phyloP scores from a whole-genome alignment of 2,797 vertebrate genomes.

The Chiroxiphia lanceolata region DNA sequence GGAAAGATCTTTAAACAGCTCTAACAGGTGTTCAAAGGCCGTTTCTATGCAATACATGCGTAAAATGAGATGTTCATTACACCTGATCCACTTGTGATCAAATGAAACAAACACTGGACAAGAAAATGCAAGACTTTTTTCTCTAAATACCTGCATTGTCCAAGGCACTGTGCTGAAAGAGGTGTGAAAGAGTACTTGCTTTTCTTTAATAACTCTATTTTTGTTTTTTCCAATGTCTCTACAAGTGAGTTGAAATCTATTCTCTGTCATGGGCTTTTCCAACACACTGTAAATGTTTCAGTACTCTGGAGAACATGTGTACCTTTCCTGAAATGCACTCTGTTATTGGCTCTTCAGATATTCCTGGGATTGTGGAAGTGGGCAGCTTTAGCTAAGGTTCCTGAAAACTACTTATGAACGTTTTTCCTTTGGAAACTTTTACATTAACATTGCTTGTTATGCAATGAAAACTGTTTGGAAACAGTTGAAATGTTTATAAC shows the following conservation, averaged over 20 bases:
- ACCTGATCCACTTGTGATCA: not conserved
- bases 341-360: constrained; percentile 8
- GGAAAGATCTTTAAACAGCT: not conserved
- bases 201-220: not conserved
- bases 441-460: not conserved
- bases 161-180: not conserved
- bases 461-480: constrained; percentile 6
- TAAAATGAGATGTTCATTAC: constrained; percentile 4
- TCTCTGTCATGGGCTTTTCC: constrained; percentile 24
- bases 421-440: constrained; percentile 30
- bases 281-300: not conserved
- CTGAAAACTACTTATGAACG: constrained; percentile 19
- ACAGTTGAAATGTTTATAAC: constrained; percentile 28
- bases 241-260: constrained; percentile 1
- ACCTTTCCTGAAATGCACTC: constrained; percentile 48
- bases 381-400: not conserved
- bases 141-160: constrained; percentile 15
- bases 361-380: not conserved
- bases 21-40: constrained; percentile 53
- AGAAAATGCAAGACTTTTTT: not conserved
- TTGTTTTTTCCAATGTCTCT: not conserved
- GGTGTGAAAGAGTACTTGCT: not conserved
- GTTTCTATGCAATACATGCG: not conserved
- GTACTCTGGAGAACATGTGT: not conserved
- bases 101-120: not conserved